Conservation (phyloP, 2,797 vertebrate species). For the Myotis findleyi region DNA sequence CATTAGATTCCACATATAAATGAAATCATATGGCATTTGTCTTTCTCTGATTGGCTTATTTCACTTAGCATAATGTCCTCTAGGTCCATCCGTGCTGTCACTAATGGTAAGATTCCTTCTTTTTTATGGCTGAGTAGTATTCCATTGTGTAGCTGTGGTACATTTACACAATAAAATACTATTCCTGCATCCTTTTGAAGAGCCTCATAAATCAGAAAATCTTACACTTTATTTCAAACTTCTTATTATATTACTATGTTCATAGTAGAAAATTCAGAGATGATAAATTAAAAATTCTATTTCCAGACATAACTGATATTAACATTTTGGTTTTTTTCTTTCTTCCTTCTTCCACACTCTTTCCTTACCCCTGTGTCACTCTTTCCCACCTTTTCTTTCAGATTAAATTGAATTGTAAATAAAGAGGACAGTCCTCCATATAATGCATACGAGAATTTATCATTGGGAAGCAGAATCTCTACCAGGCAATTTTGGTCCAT, state of each 20-base stretch:
- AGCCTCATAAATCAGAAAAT: background rate
- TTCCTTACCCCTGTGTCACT: background rate
- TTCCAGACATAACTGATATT: background rate
- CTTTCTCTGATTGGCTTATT: background rate
- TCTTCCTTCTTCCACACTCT: background rate
- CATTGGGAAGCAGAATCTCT: background rate
- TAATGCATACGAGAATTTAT: background rate
- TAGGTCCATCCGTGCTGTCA: background rate
- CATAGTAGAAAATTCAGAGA: constrained; percentile 34
- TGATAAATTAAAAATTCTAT: background rate
- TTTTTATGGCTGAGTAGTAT: background rate
- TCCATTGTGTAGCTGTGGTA: background rate
- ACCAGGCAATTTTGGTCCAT: background rate
- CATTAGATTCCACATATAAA: background rate
- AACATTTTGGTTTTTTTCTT: background rate
- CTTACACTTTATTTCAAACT: background rate
- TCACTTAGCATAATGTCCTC: background rate
- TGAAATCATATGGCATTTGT: background rate
- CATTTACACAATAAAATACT: background rate
- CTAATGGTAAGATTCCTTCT: background rate
- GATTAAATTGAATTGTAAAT: background rate
- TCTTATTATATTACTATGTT: constrained; percentile 13
- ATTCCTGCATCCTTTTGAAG: background rate
- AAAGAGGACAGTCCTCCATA: background rate
- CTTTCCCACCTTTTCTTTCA: background rate